These are phyloP conservation scores for Porites divaricata DNA, from an alignment of 92 coral and sea anemone species.

Conservation along the genomic window DNA sequence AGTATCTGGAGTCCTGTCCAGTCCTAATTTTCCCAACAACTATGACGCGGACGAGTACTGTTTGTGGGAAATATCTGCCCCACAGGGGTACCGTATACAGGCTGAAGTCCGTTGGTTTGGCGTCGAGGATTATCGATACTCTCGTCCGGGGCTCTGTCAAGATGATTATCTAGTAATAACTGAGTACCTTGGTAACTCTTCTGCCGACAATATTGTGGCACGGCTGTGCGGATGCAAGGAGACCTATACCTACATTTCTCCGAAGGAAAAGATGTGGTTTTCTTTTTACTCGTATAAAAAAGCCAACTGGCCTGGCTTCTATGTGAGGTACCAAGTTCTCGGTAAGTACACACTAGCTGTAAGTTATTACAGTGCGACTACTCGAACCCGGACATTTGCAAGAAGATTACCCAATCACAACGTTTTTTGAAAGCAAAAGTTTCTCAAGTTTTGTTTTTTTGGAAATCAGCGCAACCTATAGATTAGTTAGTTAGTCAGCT, in stretches of 20 bases:
- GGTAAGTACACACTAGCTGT: conserved; percentile 32
- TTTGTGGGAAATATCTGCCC: conserved; percentile 51
- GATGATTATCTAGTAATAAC: conserved; percentile 43
- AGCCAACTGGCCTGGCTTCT: conserved; percentile 64
- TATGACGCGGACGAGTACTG: conserved; percentile 19
- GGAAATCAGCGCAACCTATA: too few relatives aligned
- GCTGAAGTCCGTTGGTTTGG: conserved; percentile 59
- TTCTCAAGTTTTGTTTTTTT: too few relatives aligned
- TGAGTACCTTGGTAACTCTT: conserved; percentile 14
- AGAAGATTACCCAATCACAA: too few relatives aligned
- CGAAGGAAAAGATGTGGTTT: conserved; percentile 31
- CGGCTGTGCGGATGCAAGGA: conserved; percentile 56
- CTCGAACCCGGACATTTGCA: too few relatives aligned
- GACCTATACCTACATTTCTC: conserved; percentile 33
- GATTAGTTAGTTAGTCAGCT: too few relatives aligned
- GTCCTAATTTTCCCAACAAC: conserved; percentile 61
- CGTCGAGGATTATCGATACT: conserved; percentile 39
- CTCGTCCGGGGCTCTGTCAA: conserved; percentile 31
- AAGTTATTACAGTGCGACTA: background rate
- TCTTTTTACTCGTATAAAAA: conserved; percentile 22
- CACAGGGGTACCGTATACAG: conserved; percentile 52
- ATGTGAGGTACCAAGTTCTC: conserved; percentile 39
- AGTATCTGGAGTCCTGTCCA: conserved; percentile 49
- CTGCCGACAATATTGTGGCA: background rate
- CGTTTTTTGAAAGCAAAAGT: too few relatives aligned